Evolutionary conservation across 2,888 invertebrate genomes (phyloP), one percentile per base, ranked within the genome.

Genomic region (Schizotus pectinicornis): DNA sequence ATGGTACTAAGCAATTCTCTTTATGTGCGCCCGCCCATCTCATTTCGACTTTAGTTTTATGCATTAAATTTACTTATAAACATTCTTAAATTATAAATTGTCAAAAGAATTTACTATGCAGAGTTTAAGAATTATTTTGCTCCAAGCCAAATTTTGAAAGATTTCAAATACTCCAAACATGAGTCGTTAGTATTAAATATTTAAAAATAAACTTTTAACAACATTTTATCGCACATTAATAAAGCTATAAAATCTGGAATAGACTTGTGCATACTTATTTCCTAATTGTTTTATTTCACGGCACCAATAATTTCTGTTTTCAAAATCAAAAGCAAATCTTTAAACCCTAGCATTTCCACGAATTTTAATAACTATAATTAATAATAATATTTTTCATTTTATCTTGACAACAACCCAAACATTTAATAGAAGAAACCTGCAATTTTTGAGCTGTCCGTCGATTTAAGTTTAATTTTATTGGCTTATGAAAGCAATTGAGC

Each of bases 1-100:
- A 70, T 68, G 63, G 67, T 73, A 68, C 70, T 75, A 73, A 73
- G 70, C 57, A 64, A 75, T 75, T 75, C 74, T 64, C 71, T 75
- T 74, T 74, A 69, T 67, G 64, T 56, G 57, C 58, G 59, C 54
- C 53, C 58, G 54, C 49, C 39, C 37, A 52, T 47, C 42, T 58
- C 48, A 48, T 58, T 58, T 58, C 53, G 58, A 53, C 53, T 53
- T 53, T 48, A 50, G 58, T 48, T 47, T 41, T 53, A 43, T 50
- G 39, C 50, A 51, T 56, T 56, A 56, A 56, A 56, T 56, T 56
- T 56, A 56, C 49, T 56, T 56, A 56, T 56, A 49, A 50, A 45
- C 56, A 45, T 47, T 52, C 33, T 46, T 57, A 50, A 57, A 57
- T 57, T 57, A 56, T 56, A 51, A 56, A 56, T 56, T 42, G 30